Evolutionary conservation across 37 sponge, comb jelly and placozoan genomes (phyloP).

Genomic region (Ianthella basta): DNA sequence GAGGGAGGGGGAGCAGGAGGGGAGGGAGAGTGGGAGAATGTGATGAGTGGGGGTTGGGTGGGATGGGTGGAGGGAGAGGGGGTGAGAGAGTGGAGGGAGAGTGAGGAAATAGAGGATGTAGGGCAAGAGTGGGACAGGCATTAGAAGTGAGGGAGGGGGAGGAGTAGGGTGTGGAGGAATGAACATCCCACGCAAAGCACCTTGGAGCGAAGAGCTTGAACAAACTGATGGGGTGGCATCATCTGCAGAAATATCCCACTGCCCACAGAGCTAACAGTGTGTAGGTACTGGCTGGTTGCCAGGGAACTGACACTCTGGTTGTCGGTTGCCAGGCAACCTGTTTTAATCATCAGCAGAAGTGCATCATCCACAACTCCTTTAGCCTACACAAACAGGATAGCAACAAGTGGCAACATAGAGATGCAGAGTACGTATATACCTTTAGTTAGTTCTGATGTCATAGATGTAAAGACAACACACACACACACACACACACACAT

Average conservation of each 20-base stretch:
- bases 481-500: too few species aligned
- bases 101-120: neutral
- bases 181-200: conserved; percentile 21
- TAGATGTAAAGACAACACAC: too few species aligned
- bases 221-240: conserved; percentile 63
- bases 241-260: conserved; percentile 66
- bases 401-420: neutral
- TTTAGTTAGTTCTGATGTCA: too few species aligned
- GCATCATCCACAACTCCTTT: conserved; percentile 52
- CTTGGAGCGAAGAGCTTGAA: conserved; percentile 48
- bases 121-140: neutral
- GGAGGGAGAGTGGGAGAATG: neutral
- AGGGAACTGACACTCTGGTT: conserved; percentile 41
- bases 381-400: conserved; percentile 39
- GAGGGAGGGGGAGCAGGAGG: neutral
- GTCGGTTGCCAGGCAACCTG: conserved; percentile 41
- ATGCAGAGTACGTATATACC: too few species aligned
- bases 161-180: neutral
- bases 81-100: neutral
- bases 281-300: conserved; percentile 56
- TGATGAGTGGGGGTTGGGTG: neutral
- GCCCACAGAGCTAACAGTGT: conserved; percentile 28
- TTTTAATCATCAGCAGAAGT: conserved; percentile 33
- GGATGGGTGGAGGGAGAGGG: neutral
- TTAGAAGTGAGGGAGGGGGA: neutral